Conservation (phyloP, 2,888 invertebrate genomes). For the Oscheius onirici region DNA sequence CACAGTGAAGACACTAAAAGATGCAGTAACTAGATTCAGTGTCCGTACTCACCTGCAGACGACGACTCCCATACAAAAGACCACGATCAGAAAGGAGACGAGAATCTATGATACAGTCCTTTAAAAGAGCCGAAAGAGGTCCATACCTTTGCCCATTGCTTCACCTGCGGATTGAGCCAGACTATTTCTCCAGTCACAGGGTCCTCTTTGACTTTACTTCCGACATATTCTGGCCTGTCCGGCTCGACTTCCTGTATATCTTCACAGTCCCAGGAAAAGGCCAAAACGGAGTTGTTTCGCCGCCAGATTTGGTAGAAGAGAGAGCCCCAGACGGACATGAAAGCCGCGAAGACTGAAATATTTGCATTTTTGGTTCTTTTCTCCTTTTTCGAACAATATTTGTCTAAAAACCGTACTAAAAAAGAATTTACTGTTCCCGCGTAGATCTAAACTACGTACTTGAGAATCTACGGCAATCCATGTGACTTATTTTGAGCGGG, state of each 20-base stretch:
- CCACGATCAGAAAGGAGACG: slow-evolving; percentile 44
- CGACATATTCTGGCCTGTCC: slow-evolving; percentile 72
- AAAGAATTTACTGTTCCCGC: no score
- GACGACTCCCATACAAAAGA: slow-evolving; percentile 47
- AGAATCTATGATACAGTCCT: slow-evolving; percentile 31
- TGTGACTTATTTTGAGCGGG: no score
- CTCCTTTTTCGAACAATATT: background rate
- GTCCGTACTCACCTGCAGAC: no score
- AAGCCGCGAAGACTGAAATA: slow-evolving; percentile 62
- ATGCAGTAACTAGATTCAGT: no score
- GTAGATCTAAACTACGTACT: no score
- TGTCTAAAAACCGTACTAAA: no score
- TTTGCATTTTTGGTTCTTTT: background rate
- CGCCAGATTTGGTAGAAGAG: slow-evolving; percentile 74
- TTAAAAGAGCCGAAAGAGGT: background rate
- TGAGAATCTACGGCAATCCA: no score
- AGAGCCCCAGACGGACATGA: slow-evolving; percentile 74
- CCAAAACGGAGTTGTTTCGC: slow-evolving; percentile 72
- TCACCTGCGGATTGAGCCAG: slow-evolving; percentile 72
- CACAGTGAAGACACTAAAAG: slow-evolving; percentile 50
- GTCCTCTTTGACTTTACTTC: slow-evolving; percentile 62
- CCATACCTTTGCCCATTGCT: slow-evolving; percentile 28
- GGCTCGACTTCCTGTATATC: slow-evolving; percentile 73
- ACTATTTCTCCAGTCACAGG: slow-evolving; percentile 71
- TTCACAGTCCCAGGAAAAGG: slow-evolving; percentile 75